Evolutionary conservation across 2,888 invertebrate genomes (phyloP).

Genomic region (Pristionchus japonicus): DNA sequence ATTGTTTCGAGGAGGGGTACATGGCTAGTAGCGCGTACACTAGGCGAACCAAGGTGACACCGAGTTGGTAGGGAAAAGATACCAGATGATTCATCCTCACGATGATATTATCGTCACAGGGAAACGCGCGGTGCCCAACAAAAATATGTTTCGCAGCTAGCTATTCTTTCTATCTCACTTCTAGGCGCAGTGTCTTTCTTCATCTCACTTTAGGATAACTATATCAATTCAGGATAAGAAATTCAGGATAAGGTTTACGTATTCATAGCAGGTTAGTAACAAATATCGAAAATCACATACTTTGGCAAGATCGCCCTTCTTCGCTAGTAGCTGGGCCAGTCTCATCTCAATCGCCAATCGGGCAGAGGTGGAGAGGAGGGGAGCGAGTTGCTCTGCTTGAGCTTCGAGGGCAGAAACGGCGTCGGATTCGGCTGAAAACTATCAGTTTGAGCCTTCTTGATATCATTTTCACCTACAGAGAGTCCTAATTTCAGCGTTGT

Average conservation of each 20-base stretch:
- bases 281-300: too few relatives aligned
- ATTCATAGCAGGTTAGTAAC: not conserved
- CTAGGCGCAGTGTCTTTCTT: too few relatives aligned
- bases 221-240: too few relatives aligned
- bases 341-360: conserved; percentile 61
- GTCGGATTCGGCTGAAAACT: conserved; percentile 40
- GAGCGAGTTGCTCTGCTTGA: conserved; percentile 59
- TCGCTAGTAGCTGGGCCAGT: conserved; percentile 59
- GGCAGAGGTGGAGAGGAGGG: conserved; percentile 60
- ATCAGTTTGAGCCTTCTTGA: not conserved
- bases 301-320: conserved; percentile 56
- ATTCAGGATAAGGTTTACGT: too few relatives aligned
- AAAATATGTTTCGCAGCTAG: not conserved
- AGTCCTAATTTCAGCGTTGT: not conserved
- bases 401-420: conserved; percentile 52
- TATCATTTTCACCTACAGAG: not conserved
- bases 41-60: not conserved
- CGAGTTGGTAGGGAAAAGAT: not conserved
- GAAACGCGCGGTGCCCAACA: not conserved
- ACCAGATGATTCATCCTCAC: not conserved
- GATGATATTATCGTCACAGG: not conserved
- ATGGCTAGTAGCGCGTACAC: not conserved
- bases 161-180: not conserved
- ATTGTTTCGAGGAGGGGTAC: not conserved
- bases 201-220: too few relatives aligned